Percentiles rank a stretch among this genome's conserved stretches.
phyloP scores from a whole-genome alignment of 2,113 vertebrate species.

The Burhinus bistriatus region DNA sequence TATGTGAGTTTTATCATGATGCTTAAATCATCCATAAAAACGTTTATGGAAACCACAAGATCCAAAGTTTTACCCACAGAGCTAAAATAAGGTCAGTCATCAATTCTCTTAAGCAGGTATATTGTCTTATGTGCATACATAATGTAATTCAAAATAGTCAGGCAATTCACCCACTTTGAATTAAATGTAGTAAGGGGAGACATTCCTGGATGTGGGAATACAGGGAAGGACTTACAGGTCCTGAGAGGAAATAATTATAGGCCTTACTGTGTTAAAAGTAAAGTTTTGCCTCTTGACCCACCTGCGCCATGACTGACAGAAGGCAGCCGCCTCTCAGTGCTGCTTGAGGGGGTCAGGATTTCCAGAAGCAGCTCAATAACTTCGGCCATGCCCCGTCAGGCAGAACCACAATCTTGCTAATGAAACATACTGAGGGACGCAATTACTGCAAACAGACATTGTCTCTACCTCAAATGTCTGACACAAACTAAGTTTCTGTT shows the following conservation, averaged over 20 bases:
- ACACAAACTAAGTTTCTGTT: background rate
- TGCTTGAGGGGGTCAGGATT: background rate
- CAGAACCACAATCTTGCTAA: background rate
- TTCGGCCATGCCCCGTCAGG: background rate
- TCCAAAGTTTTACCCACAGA: background rate
- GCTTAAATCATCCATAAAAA: background rate
- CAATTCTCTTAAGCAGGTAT: background rate
- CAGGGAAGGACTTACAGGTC: background rate
- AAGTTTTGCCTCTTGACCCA: background rate
- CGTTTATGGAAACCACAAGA: background rate
- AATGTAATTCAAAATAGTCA: background rate
- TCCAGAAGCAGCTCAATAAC: background rate
- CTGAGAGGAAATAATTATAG: background rate
- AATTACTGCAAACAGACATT: background rate
- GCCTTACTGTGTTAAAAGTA: background rate
- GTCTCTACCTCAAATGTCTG: background rate
- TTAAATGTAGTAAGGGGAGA: background rate
- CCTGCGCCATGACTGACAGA: background rate
- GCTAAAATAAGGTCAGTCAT: background rate
- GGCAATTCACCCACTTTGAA: background rate
- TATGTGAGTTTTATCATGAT: background rate
- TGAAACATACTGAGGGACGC: background rate
- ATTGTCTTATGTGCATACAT: background rate
- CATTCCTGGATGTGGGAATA: background rate
- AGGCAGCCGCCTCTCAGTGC: background rate